These are phyloP conservation scores for Acanthochromis polyacanthus DNA, from an alignment of 2,113 vertebrate genomes.

Conservation along the genomic window DNA sequence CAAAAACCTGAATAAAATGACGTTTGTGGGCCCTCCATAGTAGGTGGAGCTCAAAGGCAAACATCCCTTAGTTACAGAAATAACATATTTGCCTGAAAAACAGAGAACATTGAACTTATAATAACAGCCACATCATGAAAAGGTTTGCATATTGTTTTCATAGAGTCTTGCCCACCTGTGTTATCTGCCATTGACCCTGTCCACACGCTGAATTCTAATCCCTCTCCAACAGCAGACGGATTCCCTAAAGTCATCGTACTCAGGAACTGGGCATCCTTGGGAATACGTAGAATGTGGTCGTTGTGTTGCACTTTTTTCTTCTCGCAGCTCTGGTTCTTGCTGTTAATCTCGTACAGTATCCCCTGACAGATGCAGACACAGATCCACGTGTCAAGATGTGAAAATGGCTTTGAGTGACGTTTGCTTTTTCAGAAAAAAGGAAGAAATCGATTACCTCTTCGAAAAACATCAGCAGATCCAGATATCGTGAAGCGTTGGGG, in stretches of 20 bases:
- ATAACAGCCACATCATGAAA: not conserved
- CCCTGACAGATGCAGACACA: conserved; percentile 47
- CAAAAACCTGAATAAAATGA: conserved; percentile 68
- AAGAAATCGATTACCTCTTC: conserved; percentile 70
- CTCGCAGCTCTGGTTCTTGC: conserved; percentile 84
- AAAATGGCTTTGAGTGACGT: not conserved
- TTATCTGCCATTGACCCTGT: conserved; percentile 43
- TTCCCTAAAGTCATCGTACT: conserved; percentile 20
- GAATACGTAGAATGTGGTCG: conserved; percentile 75
- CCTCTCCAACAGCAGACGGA: conserved; percentile 69
- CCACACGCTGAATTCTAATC: conserved; percentile 66
- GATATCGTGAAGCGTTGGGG: conserved; percentile 64
- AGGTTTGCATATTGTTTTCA: not conserved
- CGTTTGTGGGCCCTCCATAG: conserved; percentile 48
- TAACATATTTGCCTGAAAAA: conserved; percentile 59
- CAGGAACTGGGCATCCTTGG: conserved; percentile 50
- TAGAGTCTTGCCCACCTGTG: conserved; percentile 52
- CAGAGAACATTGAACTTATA: not conserved
- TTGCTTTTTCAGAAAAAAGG: not conserved
- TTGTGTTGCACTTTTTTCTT: conserved; percentile 77
- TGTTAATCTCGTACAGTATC: conserved; percentile 81
- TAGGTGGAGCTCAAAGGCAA: conserved; percentile 63
- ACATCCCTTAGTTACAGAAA: conserved; percentile 72
- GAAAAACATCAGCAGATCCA: conserved; percentile 83
- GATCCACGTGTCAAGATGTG: not conserved